These are phyloP conservation scores for Nettapus auritus DNA, from an alignment of 2,113 vertebrate genomes.

Conservation along the genomic window DNA sequence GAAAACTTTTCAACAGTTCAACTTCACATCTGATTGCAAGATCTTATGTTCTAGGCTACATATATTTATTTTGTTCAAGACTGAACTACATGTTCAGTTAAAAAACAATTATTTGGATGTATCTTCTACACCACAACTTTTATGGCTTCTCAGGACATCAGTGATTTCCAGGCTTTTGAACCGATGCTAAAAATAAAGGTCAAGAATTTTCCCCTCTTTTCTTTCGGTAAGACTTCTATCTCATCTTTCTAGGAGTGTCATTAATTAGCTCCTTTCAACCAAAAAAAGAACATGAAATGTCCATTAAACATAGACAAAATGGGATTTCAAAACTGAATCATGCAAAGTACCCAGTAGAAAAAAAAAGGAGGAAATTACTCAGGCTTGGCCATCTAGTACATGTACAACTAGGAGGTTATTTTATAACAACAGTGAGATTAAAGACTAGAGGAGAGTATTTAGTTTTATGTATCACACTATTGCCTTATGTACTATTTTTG, in stretches of 20 bases:
- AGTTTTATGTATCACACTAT: neutral
- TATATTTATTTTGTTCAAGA: neutral
- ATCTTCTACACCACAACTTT: neutral
- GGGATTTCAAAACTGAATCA: neutral
- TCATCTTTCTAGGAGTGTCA: conserved; percentile 1
- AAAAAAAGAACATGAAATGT: neutral
- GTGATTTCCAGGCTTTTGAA: conserved; percentile 26
- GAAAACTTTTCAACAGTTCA: neutral
- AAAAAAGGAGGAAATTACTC: neutral
- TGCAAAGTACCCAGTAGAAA: neutral
- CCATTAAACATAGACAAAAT: neutral
- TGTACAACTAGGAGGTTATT: neutral
- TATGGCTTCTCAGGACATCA: conserved; percentile 18
- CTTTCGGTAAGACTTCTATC: neutral
- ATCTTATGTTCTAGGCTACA: neutral
- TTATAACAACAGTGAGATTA: neutral
- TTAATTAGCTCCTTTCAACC: conserved; percentile 14
- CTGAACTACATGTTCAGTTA: neutral
- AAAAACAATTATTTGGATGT: neutral
- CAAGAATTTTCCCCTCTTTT: neutral
- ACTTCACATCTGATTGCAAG: neutral
- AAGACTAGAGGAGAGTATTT: neutral
- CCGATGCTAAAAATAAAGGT: conserved; percentile 20
- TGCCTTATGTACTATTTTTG: neutral
- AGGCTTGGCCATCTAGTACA: neutral